Evolutionary conservation across 1,140 invertebrate genomes (phyloP).

Genomic region (Luehdorfia chinensis): DNA sequence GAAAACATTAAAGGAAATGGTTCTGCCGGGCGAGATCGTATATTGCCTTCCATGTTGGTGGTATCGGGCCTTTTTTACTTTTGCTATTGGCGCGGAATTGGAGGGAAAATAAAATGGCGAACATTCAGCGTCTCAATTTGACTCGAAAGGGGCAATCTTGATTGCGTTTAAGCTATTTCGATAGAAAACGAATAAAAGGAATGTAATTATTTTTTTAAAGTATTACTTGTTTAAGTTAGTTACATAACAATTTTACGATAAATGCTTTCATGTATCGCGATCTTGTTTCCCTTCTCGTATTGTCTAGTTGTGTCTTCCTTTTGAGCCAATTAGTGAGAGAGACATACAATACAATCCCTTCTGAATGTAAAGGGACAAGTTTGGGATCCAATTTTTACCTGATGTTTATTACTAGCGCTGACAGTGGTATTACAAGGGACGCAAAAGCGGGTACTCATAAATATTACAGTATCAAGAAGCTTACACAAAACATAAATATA

Average conservation of each 20-base stretch:
- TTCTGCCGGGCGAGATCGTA: conserved; percentile 48
- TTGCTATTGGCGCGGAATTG: conserved; percentile 61
- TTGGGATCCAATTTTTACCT: conserved; percentile 68
- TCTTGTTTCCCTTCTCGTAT: conserved; percentile 11
- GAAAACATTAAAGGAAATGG: conserved; percentile 71
- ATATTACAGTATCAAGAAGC: conserved; percentile 10
- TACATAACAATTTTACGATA: too few relatives aligned
- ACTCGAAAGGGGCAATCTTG: conserved; percentile 41
- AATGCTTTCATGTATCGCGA: too few relatives aligned
- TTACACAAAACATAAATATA: conserved; percentile 34
- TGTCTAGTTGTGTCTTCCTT: conserved; percentile 2
- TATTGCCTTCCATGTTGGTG: conserved; percentile 59
- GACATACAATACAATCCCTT: conserved; percentile 46
- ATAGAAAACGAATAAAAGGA: conserved; percentile 34
- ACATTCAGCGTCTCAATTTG: conserved; percentile 70
- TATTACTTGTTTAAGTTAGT: too few relatives aligned
- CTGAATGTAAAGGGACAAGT: conserved; percentile 49
- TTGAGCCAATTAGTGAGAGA: conserved; percentile 57
- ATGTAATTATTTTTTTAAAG: too few relatives aligned
- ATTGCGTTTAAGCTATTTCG: conserved; percentile 49
- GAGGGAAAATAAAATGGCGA: conserved; percentile 65
- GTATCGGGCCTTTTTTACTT: conserved; percentile 61
- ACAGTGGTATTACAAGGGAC: conserved; percentile 56
- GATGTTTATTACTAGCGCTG: conserved; percentile 62
- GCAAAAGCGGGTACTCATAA: conserved; percentile 24